These are phyloP conservation scores for Ametastegia equiseti DNA, from an alignment of 2,888 invertebrate genomes.

Conservation along the genomic window DNA sequence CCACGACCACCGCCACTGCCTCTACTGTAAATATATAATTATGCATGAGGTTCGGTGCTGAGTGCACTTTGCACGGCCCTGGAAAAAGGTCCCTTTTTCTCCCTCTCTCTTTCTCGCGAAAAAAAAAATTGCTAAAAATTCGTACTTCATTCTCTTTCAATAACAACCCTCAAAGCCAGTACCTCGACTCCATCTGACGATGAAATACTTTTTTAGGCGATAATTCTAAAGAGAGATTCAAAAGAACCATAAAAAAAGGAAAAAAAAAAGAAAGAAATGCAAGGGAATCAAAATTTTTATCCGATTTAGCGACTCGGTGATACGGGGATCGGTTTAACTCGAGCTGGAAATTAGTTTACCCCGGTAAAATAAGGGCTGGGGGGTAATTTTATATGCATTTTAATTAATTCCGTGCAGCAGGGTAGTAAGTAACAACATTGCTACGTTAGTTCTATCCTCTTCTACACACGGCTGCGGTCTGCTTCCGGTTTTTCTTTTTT, in stretches of 20 bases:
- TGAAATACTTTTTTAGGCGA: background rate
- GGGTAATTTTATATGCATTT: slow-evolving; percentile 66
- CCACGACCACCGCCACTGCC: slow-evolving; percentile 45
- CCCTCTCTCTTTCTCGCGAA: background rate
- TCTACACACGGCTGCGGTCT: slow-evolving; percentile 60
- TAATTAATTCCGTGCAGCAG: slow-evolving; percentile 67
- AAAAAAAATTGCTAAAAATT: background rate
- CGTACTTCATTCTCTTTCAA: background rate
- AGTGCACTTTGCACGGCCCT: slow-evolving; percentile 68
- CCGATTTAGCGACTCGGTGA: too few species aligned
- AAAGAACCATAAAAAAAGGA: too few species aligned
- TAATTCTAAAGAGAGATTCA: too few species aligned
- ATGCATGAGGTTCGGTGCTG: slow-evolving; percentile 70
- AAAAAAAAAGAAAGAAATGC: too few species aligned
- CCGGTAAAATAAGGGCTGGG: background rate
- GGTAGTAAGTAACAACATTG: slow-evolving; percentile 64
- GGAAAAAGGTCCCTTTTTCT: background rate
- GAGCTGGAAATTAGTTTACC: slow-evolving; percentile 6
- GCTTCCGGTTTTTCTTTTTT: slow-evolving; percentile 63
- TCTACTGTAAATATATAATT: slow-evolving; percentile 72
- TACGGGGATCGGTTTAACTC: background rate
- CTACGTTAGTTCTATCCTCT: slow-evolving; percentile 21
- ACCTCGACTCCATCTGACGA: too few species aligned
- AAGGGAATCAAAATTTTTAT: too few species aligned
- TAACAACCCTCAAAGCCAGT: too few species aligned